Base-by-base conservation (phyloP, 2,797 vertebrate species). In the Sebastes wilsoni region DNA sequence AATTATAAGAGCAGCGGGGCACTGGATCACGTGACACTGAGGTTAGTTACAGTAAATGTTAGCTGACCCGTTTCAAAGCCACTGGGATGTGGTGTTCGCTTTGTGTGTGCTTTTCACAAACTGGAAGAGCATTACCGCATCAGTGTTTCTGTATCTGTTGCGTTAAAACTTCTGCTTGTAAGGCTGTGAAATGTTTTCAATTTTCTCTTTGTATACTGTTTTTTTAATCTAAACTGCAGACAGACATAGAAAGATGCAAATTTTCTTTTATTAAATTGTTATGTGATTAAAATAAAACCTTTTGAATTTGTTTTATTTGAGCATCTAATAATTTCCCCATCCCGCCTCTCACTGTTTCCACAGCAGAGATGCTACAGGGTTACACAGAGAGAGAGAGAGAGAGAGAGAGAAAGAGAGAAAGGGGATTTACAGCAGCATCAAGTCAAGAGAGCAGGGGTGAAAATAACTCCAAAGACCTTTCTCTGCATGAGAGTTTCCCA, bases 391-490 rank as follows among this genome's bases (percentile, higher is more conserved):
- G 30, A 36, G 25, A 59, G 54, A 28, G 30, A 66, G 16, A 36
- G 64, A 34, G 22, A 23, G 46, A 9, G 25, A 75, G 16, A 66
- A 56, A 42, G 38, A 25, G 6, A 46, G 22, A 60, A 61, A 23
- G 23, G 13, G 66, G 77, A 81, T 86, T 87, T 82, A 84, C 52
- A 77, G 75, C 61, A 80, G 78, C 75, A 86, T 83, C 74, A 71
- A 77, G 67, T 87, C 85, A 74, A 90, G 69, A 85, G 83, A 89
- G 68, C 74, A 77, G 46, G n/a, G 27, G 83, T 87, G 82, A 89
- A 93, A 93, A 93, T 91, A 92, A 88, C 83, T 90, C 85, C 80
- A 78, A 78, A 90, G 78, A 85, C 72, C 80, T 88, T 85, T 85
- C 82, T 81, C 79, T 84, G 77, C 88, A 85, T 32, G 76, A 89